Conservation (phyloP, 1,140 invertebrate species). For the Triops cancriformis region DNA sequence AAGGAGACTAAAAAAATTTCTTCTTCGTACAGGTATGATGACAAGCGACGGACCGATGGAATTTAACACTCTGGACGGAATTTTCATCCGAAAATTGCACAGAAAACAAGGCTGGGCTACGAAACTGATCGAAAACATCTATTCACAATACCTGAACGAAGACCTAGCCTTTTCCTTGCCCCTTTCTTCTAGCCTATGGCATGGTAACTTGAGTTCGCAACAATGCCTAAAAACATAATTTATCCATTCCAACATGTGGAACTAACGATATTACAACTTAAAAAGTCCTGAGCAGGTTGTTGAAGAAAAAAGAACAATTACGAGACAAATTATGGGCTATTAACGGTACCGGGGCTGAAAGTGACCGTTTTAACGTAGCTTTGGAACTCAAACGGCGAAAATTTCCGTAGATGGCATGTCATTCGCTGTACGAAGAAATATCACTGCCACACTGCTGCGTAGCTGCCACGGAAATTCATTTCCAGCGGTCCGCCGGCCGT, state of each 20-base stretch:
- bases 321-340: slow-evolving; percentile 18
- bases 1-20: neutral
- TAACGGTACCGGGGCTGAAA: slow-evolving; percentile 15
- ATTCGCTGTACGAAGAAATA: neutral
- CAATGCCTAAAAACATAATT: neutral
- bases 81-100: slow-evolving; percentile 14
- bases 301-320: neutral
- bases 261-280: neutral
- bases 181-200: slow-evolving; percentile 4
- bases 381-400: slow-evolving; percentile 5
- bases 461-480: slow-evolving; percentile 78
- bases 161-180: slow-evolving; percentile 4
- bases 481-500: slow-evolving; percentile 88
- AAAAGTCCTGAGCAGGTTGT: slow-evolving; percentile 9
- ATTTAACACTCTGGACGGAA: slow-evolving; percentile 15
- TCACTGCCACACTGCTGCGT: slow-evolving; percentile 55
- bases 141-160: neutral
- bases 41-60: slow-evolving; percentile 10
- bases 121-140: slow-evolving; percentile 11
- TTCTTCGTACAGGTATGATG: neutral
- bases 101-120: slow-evolving; percentile 19
- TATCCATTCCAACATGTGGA: neutral
- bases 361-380: slow-evolving; percentile 18
- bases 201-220: neutral
- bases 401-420: slow-evolving; percentile 15